These are phyloP conservation scores for Dendrolimus kikuchii DNA, from an alignment of 1,140 invertebrate species.

Conservation along the genomic window DNA sequence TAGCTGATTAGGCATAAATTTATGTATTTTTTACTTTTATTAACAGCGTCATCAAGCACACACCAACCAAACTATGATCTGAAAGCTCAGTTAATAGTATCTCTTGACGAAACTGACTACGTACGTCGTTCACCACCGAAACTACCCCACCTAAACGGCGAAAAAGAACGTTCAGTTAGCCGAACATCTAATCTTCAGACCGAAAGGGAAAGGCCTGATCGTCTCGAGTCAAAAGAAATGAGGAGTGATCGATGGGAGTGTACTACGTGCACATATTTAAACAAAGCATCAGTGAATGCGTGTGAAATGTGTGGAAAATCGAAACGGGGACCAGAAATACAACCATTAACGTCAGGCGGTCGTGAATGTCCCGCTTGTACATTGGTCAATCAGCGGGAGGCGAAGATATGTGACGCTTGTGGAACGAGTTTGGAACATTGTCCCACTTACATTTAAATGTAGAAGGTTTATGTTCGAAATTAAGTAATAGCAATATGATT, in stretches of 20 bases:
- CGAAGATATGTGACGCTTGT: slow-evolving; percentile 79
- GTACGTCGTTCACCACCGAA: slow-evolving; percentile 30
- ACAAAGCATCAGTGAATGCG: slow-evolving; percentile 71
- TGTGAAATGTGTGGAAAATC: slow-evolving; percentile 86
- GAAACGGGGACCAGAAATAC: slow-evolving; percentile 74
- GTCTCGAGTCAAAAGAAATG: slow-evolving; percentile 5
- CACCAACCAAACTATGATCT: slow-evolving; percentile 40
- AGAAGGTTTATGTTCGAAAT: too few species aligned
- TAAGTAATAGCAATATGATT: too few species aligned
- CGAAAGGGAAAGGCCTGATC: slow-evolving; percentile 13
- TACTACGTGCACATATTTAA: slow-evolving; percentile 81
- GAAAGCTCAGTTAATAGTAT: slow-evolving; percentile 55
- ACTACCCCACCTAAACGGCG: slow-evolving; percentile 25
- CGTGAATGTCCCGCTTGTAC: slow-evolving; percentile 85
- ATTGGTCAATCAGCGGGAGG: slow-evolving; percentile 83
- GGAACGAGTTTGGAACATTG: slow-evolving; percentile 80
- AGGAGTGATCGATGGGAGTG: slow-evolving; percentile 77
- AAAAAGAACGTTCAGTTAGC: slow-evolving; percentile 24
- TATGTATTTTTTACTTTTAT: neutral
- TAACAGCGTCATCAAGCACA: slow-evolving; percentile 22
- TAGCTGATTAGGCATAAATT: too few species aligned
- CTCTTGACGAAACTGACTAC: slow-evolving; percentile 52
- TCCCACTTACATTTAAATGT: slow-evolving; percentile 79
- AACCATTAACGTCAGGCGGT: slow-evolving; percentile 81
- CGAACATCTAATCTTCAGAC: slow-evolving; percentile 13